Conservation (phyloP, 2,113 vertebrate genomes). For the Nothoprocta pentlandii region DNA sequence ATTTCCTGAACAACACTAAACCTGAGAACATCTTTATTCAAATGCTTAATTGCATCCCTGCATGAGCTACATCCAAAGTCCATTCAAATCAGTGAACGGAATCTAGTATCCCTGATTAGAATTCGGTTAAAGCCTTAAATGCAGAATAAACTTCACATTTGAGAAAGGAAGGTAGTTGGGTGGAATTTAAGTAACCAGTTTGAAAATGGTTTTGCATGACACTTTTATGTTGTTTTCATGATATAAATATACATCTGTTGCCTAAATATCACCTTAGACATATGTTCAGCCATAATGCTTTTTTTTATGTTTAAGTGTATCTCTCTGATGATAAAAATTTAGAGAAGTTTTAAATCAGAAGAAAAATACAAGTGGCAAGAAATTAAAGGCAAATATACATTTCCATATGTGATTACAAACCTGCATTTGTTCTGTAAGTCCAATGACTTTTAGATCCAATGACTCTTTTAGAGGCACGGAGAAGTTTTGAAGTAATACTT, state of each 20-base stretch:
- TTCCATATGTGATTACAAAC: not conserved
- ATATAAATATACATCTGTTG: not conserved
- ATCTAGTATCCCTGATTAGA: not conserved
- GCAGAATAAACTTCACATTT: not conserved
- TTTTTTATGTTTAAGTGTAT: not conserved
- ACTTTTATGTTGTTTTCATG: not conserved
- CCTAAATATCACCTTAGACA: not conserved
- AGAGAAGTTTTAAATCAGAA: not conserved
- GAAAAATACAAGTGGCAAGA: not conserved
- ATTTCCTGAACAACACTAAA: not conserved
- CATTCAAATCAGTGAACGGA: not conserved
- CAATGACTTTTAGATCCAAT: not conserved
- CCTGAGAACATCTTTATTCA: not conserved
- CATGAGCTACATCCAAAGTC: not conserved
- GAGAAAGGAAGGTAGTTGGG: not conserved
- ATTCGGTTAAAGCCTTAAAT: not conserved
- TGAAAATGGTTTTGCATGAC: not conserved
- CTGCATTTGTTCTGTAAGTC: not conserved
- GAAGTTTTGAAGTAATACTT: not conserved
- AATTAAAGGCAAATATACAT: not conserved
- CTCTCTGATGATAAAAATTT: not conserved
- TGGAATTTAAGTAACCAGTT: not conserved
- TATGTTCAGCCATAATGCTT: not conserved
- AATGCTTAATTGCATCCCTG: not conserved
- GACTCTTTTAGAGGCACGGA: not conserved